phyloP scores from a whole-genome alignment of 2,888 invertebrate species.

The Zonitis immaculata region DNA sequence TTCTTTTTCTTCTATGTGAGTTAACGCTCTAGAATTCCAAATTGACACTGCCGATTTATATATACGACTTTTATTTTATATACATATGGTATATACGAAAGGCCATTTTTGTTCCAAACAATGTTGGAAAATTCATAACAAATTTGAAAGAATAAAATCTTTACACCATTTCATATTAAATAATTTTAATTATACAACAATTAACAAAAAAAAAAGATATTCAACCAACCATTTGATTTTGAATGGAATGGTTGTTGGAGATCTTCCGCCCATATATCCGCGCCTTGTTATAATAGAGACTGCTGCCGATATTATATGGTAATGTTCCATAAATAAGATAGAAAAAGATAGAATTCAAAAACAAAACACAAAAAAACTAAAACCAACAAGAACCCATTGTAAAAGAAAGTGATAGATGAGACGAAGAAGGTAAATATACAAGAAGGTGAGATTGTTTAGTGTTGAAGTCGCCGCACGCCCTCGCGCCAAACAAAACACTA shows the following conservation, averaged over 20 bases:
- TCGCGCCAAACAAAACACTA: constrained; percentile 38
- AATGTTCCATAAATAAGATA: constrained; percentile 12
- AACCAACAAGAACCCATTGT: background rate
- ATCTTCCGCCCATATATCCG: constrained; percentile 44
- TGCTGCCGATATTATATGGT: constrained; percentile 26
- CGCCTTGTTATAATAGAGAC: constrained; percentile 42
- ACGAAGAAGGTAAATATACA: constrained; percentile 21
- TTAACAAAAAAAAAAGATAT: no score
- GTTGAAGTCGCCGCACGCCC: constrained; percentile 44
- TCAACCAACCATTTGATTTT: no score
- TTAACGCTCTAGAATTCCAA: constrained; percentile 44
- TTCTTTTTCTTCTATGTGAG: constrained; percentile 27
- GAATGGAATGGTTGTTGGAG: constrained; percentile 29
- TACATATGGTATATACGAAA: no score
- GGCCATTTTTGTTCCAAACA: constrained; percentile 10
- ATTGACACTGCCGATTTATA: constrained; percentile 41
- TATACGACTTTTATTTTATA: no score
- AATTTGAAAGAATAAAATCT: background rate
- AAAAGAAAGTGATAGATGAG: background rate
- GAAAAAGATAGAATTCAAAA: background rate
- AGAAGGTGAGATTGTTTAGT: constrained; percentile 36
- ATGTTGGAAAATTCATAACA: background rate
- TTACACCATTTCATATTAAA: no score
- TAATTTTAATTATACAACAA: no score
- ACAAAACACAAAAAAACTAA: background rate